A percentile compares a stretch with the other conserved stretches of the same genome.
These are phyloP conservation scores for Wasmannia auropunctata DNA, from an alignment of 1,140 invertebrate species.

Conservation along the genomic window DNA sequence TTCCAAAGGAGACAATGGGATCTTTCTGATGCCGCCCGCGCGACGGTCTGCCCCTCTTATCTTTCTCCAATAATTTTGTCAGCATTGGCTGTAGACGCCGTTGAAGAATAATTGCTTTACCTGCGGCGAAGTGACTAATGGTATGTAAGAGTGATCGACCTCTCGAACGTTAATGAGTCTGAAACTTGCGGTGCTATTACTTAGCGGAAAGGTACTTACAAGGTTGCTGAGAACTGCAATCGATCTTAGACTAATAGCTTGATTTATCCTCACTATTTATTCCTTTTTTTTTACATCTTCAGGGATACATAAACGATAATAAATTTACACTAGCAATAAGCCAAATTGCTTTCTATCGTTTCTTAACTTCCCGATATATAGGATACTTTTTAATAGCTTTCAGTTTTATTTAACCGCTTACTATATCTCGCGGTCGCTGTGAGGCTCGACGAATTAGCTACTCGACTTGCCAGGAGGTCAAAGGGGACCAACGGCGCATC, in stretches of 20 bases:
- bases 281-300: neutral
- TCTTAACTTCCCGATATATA: slow-evolving; percentile 11
- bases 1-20: neutral
- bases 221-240: slow-evolving; percentile 43
- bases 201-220: slow-evolving; percentile 13
- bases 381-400: neutral
- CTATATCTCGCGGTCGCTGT: slow-evolving; percentile 8
- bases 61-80: neutral
- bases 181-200: slow-evolving; percentile 56
- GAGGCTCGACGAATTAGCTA: slow-evolving; percentile 63
- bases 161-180: slow-evolving; percentile 54
- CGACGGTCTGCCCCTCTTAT: neutral
- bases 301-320: neutral
- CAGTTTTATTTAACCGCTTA: slow-evolving; percentile 7
- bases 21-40: neutral
- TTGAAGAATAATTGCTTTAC: slow-evolving; percentile 51
- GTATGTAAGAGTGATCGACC: slow-evolving; percentile 55
- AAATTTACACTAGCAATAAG: neutral
- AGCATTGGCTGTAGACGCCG: neutral
- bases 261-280: slow-evolving; percentile 29
- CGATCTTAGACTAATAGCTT: slow-evolving; percentile 52
- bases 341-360: slow-evolving; percentile 15
- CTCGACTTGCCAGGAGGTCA: slow-evolving; percentile 37
- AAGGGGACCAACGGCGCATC: slow-evolving; percentile 38
- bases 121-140: slow-evolving; percentile 51